Evolutionary conservation across 2,113 vertebrate genomes (phyloP).

Genomic region (Daubentonia madagascariensis): DNA sequence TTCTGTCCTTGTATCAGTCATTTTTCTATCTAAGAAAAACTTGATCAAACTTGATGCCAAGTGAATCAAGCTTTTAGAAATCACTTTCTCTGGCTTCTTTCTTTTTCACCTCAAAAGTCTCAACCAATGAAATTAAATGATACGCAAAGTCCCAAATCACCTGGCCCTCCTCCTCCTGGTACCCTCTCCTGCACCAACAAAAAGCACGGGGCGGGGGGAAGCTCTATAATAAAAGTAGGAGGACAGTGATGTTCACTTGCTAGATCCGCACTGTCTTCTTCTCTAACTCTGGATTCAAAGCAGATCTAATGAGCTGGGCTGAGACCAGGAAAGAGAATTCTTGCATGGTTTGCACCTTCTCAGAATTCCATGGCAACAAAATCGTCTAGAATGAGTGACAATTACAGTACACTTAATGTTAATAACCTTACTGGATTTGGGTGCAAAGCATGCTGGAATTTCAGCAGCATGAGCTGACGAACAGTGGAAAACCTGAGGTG

Average conservation of each 20-base stretch:
- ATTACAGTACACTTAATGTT: not conserved
- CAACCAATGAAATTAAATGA: conserved; percentile 42
- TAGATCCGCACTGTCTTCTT: not conserved
- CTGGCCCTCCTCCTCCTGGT: not conserved
- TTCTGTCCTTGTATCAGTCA: conserved; percentile 53
- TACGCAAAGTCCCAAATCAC: not conserved
- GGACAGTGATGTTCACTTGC: not conserved
- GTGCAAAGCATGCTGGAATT: not conserved
- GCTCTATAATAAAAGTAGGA: not conserved
- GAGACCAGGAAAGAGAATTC: not conserved
- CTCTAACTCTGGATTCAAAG: not conserved
- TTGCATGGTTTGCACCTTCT: not conserved
- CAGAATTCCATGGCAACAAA: conserved; percentile 41
- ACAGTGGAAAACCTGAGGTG: not conserved
- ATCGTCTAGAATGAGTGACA: not conserved
- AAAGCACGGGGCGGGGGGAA: too few species aligned
- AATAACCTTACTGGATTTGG: not conserved
- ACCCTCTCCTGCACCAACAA: not conserved
- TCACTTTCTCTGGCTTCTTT: not conserved
- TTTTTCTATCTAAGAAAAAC: conserved; percentile 17
- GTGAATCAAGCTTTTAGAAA: not conserved
- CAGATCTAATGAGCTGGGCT: conserved; percentile 40
- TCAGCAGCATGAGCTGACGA: not conserved
- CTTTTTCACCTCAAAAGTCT: not conserved
- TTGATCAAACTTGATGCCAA: conserved; percentile 42